phyloP scores from a whole-genome alignment of 2,113 vertebrate genomes.

The Aviceda subcristata region DNA sequence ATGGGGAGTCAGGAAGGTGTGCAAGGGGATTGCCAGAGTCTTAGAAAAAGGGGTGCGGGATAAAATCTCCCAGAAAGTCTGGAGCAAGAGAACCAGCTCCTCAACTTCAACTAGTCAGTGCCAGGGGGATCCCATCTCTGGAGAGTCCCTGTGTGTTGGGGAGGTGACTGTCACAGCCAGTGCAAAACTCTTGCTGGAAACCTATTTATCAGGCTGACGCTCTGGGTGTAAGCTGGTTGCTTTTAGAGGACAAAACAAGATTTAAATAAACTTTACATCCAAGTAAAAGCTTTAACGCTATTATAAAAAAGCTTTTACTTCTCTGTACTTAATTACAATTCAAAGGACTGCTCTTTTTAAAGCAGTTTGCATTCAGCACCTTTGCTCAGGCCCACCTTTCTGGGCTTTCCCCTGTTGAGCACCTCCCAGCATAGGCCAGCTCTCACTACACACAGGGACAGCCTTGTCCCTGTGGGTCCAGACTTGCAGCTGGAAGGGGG shows the following conservation, averaged over 20 bases:
- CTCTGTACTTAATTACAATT: neutral
- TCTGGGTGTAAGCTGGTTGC: neutral
- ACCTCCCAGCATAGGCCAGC: neutral
- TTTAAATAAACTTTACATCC: neutral
- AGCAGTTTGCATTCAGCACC: neutral
- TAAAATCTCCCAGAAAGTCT: neutral
- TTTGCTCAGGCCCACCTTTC: neutral
- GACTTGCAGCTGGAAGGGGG: neutral
- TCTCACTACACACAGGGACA: neutral
- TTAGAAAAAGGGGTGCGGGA: neutral
- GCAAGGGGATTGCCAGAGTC: neutral
- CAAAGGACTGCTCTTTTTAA: neutral
- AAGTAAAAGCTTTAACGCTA: neutral
- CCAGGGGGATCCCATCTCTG: too few species aligned
- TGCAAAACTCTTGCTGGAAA: neutral
- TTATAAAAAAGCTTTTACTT: neutral
- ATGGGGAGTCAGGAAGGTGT: neutral
- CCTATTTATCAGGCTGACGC: neutral
- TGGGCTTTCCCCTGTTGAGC: neutral
- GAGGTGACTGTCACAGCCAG: neutral
- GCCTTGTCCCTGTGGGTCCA: accelerated
- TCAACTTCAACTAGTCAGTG: neutral
- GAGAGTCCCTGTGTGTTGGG: neutral
- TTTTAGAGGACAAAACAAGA: neutral
- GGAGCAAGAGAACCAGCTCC: neutral